A percentile compares a stretch with the other conserved stretches of the same genome.
Conservation (phyloP, 2,113 vertebrate genomes). For the Hippocampus abdominalis region DNA sequence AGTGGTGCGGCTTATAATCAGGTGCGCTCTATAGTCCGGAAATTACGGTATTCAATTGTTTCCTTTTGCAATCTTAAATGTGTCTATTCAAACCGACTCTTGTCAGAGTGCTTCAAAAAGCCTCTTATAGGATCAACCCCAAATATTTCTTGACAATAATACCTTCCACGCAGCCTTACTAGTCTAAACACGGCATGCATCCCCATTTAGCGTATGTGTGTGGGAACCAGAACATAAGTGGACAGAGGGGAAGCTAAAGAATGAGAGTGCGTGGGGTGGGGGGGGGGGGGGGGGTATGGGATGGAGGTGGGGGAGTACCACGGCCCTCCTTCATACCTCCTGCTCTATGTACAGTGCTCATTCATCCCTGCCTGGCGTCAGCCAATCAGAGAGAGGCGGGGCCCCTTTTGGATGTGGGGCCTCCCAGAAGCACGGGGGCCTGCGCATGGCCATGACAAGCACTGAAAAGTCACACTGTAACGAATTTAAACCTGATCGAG, state of each 20-base stretch:
- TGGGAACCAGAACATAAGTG: constrained; percentile 1
- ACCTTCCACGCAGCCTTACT: no score
- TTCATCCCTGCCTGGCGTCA: constrained; percentile 45
- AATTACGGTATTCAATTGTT: background rate
- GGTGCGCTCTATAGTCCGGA: no score
- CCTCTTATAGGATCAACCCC: background rate
- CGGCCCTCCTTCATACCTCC: constrained; percentile 39
- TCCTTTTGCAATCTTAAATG: background rate
- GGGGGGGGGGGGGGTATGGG: constrained; percentile 7
- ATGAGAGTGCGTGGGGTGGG: background rate
- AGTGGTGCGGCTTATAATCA: no score
- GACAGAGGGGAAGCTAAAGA: constrained; percentile 3
- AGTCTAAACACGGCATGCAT: background rate
- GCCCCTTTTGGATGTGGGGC: constrained; percentile 28
- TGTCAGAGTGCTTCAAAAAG: background rate
- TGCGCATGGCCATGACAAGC: constrained; percentile 54
- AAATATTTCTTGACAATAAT: no score
- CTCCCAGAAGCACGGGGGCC: constrained; percentile 55
- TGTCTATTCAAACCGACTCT: background rate
- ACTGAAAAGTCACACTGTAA: constrained; percentile 45
- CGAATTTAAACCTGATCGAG: constrained; percentile 16
- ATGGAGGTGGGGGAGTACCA: constrained; percentile 21
- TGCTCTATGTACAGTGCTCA: constrained; percentile 57
- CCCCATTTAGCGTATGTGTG: background rate
- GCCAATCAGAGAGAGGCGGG: constrained; percentile 52